A percentile compares a stretch with the other conserved stretches of the same genome.
These are phyloP conservation scores for Acyrthosiphon pisum DNA, from an alignment of 1,140 invertebrate genomes.

Conservation along the genomic window DNA sequence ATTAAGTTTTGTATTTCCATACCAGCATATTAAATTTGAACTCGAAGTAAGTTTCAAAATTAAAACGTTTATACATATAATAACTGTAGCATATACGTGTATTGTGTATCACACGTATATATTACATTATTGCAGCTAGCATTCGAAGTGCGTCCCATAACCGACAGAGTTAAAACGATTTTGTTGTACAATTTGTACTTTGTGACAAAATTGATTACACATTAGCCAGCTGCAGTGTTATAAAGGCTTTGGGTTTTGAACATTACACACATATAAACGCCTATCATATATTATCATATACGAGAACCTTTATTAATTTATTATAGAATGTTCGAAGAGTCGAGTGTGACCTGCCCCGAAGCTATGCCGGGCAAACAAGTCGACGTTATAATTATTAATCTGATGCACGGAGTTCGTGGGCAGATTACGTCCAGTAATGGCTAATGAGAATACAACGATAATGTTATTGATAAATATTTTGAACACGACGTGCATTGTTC, in stretches of 20 bases:
- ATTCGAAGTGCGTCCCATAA: not conserved
- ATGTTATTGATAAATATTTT: not conserved
- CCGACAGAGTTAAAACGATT: not conserved
- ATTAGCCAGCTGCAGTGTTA: not conserved
- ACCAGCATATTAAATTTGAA: not conserved
- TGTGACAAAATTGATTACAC: not conserved
- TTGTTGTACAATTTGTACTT: not conserved
- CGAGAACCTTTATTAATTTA: too few relatives aligned
- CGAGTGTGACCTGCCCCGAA: not conserved
- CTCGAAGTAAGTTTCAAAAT: not conserved
- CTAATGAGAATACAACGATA: not conserved
- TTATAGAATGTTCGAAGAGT: not conserved
- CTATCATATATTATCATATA: too few relatives aligned
- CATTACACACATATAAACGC: not conserved
- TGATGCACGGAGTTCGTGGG: constrained; percentile 24
- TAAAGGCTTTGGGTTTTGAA: not conserved
- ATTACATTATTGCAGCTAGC: not conserved
- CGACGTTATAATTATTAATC: not conserved
- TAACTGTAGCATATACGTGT: not conserved
- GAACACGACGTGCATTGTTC: not conserved
- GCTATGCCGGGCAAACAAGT: not conserved
- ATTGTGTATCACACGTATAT: not conserved
- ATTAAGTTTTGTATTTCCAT: not conserved
- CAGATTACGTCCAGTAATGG: not conserved
- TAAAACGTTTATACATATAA: not conserved